phyloP scores from a whole-genome alignment of 2,113 vertebrate genomes.

The Clarias gariepinus region DNA sequence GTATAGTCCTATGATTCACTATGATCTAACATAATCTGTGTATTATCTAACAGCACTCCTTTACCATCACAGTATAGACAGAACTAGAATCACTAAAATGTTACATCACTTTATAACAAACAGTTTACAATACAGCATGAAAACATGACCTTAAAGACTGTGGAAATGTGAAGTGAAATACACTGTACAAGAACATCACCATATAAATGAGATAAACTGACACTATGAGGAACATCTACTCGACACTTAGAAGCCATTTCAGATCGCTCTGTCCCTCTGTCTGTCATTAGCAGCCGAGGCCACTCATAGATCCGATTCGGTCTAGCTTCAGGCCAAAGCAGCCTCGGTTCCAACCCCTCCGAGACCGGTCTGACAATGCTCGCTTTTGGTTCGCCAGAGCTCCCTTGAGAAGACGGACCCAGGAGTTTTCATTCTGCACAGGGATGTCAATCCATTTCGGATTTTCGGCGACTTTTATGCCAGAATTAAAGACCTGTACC shows the following conservation, averaged over 20 bases:
- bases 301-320: conserved; percentile 84
- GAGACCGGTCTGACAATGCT: conserved; percentile 68
- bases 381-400: conserved; percentile 75
- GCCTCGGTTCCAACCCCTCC: conserved; percentile 77
- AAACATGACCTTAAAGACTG: conserved; percentile 17
- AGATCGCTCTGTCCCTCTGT: conserved; percentile 15
- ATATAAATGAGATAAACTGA: conserved; percentile 5
- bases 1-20: conserved; percentile 6
- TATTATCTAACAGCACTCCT: conserved; percentile 25
- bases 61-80: conserved; percentile 16
- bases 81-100: conserved; percentile 16
- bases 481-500: conserved; percentile 58
- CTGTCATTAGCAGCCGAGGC: conserved; percentile 80
- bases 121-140: conserved; percentile 43
- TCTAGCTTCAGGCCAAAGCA: conserved; percentile 88
- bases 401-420: conserved; percentile 74
- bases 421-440: conserved; percentile 66
- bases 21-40: conserved; percentile 8
- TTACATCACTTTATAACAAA: conserved; percentile 32
- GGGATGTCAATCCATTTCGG: conserved; percentile 72
- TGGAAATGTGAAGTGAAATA: conserved; percentile 20
- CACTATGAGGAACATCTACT: conserved; percentile 27
- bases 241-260: conserved; percentile 21
- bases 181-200: conserved; percentile 26
- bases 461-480: conserved; percentile 63